Conservation (phyloP, 2,797 vertebrate genomes). For the Arrhamphus sclerolepis region DNA sequence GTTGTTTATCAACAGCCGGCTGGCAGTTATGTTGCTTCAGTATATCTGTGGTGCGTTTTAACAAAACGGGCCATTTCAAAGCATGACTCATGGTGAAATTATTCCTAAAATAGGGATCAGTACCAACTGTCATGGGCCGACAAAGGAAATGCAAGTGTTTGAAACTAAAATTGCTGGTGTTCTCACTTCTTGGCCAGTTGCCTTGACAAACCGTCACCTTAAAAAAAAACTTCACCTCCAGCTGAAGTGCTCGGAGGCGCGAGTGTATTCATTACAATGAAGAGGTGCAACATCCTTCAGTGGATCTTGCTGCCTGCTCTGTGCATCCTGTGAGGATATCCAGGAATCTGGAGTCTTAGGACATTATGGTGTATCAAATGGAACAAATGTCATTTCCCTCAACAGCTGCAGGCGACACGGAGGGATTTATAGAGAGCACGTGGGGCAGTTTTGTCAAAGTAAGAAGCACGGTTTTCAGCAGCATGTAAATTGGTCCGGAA, state of each 20-base stretch:
- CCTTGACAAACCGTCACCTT: conserved; percentile 15
- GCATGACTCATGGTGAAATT: background rate
- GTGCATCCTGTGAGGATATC: conserved; percentile 71
- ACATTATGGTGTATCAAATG: conserved; percentile 50
- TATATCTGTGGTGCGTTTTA: background rate
- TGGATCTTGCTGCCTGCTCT: conserved; percentile 23
- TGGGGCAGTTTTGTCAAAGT: no score
- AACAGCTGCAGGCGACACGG: conserved; percentile 34
- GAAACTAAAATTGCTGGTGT: conserved; percentile 13
- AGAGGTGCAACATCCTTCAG: conserved; percentile 27
- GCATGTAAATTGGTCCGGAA: background rate
- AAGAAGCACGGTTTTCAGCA: no score
- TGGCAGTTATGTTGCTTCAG: background rate
- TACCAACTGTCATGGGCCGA: background rate
- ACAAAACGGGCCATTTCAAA: background rate
- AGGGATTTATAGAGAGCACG: conserved; percentile 24
- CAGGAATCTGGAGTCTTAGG: conserved; percentile 53
- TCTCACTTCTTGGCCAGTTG: conserved; percentile 67
- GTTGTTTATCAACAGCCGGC: background rate
- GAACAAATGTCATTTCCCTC: conserved; percentile 42
- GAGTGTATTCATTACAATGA: no score
- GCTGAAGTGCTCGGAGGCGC: no score
- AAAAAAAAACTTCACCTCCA: no score
- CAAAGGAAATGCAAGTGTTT: background rate
- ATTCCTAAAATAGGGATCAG: background rate